Evolutionary conservation across 2,113 vertebrate genomes (phyloP).

Genomic region (Malurus cyaneus): DNA sequence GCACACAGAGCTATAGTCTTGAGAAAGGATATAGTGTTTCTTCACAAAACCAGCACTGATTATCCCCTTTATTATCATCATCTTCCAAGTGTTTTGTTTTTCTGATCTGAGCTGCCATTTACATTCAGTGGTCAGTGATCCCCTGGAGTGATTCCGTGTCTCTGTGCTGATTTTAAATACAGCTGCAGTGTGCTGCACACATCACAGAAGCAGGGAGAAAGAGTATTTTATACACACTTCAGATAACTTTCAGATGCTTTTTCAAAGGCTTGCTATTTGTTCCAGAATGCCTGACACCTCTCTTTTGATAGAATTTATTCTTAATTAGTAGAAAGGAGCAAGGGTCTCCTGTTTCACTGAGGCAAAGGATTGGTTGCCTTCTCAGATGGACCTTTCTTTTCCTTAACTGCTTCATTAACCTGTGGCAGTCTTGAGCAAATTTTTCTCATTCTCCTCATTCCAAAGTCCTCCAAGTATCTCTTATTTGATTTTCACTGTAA

Average conservation of each 20-base stretch:
- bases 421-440: not conserved
- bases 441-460: not conserved
- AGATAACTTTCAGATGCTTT: not conserved
- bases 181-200: not conserved
- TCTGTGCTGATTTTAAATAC: not conserved
- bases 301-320: not conserved
- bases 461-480: not conserved
- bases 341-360: not conserved
- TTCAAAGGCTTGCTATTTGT: not conserved
- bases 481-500: not conserved
- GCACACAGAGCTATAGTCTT: not conserved
- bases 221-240: not conserved
- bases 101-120: not conserved
- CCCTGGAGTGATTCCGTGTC: not conserved
- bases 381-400: not conserved
- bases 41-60: not conserved
- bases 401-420: not conserved
- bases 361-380: not conserved
- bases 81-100: not conserved
- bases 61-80: not conserved
- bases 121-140: slow-evolving; percentile 2
- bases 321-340: not conserved
- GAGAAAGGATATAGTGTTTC: not conserved
- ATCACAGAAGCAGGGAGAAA: not conserved
- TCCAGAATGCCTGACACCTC: not conserved